These are phyloP conservation scores for Exocentrus adspersus DNA, from an alignment of 2,888 invertebrate genomes.

Conservation along the genomic window DNA sequence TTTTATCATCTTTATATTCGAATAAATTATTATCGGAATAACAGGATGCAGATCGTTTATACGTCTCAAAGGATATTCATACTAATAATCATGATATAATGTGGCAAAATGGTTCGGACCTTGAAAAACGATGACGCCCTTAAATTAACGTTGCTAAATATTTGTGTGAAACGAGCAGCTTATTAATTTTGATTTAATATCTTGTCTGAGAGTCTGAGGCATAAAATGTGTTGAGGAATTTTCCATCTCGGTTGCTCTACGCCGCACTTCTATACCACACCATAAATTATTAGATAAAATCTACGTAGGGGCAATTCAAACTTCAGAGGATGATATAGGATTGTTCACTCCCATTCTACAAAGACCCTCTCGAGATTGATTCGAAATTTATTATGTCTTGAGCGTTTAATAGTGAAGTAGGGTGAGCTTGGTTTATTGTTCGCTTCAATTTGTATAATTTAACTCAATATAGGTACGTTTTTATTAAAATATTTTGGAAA, in stretches of 20 bases:
- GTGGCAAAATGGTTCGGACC: too few species aligned
- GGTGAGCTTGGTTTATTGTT: too few species aligned
- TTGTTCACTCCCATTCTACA: conserved; percentile 18
- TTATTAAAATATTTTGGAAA: too few species aligned
- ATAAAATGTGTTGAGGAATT: background rate
- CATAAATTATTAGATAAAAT: conserved; percentile 24
- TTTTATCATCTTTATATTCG: too few species aligned
- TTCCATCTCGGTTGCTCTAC: conserved; percentile 1
- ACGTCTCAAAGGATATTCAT: too few species aligned
- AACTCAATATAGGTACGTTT: too few species aligned
- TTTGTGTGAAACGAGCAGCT: background rate
- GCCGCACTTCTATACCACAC: background rate
- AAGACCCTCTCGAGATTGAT: conserved; percentile 1
- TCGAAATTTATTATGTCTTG: conserved; percentile 2
- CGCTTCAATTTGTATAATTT: too few species aligned
- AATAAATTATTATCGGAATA: too few species aligned
- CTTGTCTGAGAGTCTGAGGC: background rate
- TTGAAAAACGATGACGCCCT: too few species aligned
- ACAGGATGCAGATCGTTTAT: too few species aligned
- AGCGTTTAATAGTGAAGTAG: background rate
- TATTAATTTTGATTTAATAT: conserved; percentile 1
- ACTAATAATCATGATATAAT: too few species aligned
- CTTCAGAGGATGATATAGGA: background rate
- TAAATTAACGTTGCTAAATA: background rate
- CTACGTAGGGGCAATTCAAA: conserved; percentile 14